Conservation (phyloP, 23 tunicate species). For the Halocynthia roretzi region DNA sequence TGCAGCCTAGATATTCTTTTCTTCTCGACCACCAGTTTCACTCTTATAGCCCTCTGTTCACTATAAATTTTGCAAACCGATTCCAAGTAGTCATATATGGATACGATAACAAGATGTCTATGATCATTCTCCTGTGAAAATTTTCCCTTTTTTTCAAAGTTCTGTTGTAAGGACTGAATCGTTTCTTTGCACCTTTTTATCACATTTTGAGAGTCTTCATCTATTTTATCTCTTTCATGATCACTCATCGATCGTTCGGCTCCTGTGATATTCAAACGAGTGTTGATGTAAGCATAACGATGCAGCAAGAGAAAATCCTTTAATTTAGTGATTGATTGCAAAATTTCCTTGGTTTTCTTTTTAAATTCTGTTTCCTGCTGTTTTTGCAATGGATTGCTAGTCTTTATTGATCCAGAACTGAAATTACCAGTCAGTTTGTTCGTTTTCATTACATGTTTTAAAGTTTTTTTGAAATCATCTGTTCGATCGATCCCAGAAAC, state of each 20-base stretch:
- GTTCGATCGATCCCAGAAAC: conserved; percentile 23
- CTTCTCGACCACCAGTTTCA: conserved; percentile 53
- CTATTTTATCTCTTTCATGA: conserved; percentile 43
- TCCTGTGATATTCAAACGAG: conserved; percentile 2
- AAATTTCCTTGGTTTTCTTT: conserved; percentile 17
- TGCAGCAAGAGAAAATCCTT: conserved; percentile 43
- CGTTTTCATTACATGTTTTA: conserved; percentile 17
- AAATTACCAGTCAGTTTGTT: neutral
- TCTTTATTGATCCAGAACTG: neutral
- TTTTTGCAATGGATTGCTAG: neutral
- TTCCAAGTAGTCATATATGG: conserved; percentile 48
- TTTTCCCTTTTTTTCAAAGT: neutral
- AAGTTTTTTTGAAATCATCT: conserved; percentile 13
- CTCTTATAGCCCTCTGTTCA: conserved; percentile 48
- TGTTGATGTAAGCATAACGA: conserved; percentile 29
- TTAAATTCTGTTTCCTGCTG: conserved; percentile 9
- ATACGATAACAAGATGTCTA: conserved; percentile 30
- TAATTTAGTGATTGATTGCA: conserved; percentile 26
- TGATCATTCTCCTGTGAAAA: conserved; percentile 30
- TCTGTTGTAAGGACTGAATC: conserved; percentile 20
- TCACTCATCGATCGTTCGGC: conserved; percentile 32
- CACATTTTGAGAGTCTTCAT: conserved; percentile 37
- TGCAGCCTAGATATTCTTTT: conserved; percentile 35
- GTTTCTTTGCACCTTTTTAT: conserved; percentile 36
- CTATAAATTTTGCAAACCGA: conserved; percentile 57